Conservation (phyloP, 2,797 vertebrate genomes). For the Botia almorhae region DNA sequence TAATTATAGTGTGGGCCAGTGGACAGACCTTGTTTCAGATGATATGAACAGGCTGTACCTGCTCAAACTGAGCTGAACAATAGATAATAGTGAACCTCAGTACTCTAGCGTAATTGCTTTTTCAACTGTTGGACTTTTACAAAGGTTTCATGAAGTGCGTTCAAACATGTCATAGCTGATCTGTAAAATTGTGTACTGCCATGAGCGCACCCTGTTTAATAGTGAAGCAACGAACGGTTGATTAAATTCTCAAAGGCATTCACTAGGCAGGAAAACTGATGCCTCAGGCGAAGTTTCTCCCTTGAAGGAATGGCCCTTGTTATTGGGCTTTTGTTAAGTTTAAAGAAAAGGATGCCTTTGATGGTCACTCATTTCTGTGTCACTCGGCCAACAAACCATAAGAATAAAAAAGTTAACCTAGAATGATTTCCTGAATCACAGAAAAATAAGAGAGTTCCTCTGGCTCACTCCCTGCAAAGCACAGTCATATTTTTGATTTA, state of each 20-base stretch:
- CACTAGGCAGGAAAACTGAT: constrained; percentile 30
- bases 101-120: constrained; percentile 40
- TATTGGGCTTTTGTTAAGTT: constrained; percentile 29
- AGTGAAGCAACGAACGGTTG: constrained; percentile 36
- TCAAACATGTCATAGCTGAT: constrained; percentile 47
- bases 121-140: constrained; percentile 38
- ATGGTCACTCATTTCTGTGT: constrained; percentile 32
- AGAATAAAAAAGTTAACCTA: constrained; percentile 2
- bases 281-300: constrained; percentile 20
- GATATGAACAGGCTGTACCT: constrained; percentile 28
- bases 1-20: constrained; percentile 40
- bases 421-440: background rate
- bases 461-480: background rate
- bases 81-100: constrained; percentile 12
- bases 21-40: constrained; percentile 33
- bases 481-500: background rate
- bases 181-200: constrained; percentile 43
- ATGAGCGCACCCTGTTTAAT: constrained; percentile 42
- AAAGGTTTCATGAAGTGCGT: constrained; percentile 35
- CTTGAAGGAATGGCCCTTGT: constrained; percentile 25
- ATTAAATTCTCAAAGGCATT: constrained; percentile 53
- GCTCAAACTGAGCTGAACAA: constrained; percentile 42
- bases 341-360: constrained; percentile 26
- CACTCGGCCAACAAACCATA: background rate
- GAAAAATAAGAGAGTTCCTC: background rate